Base-by-base conservation (phyloP, 2,113 vertebrate genomes). In the Conger conger region DNA sequence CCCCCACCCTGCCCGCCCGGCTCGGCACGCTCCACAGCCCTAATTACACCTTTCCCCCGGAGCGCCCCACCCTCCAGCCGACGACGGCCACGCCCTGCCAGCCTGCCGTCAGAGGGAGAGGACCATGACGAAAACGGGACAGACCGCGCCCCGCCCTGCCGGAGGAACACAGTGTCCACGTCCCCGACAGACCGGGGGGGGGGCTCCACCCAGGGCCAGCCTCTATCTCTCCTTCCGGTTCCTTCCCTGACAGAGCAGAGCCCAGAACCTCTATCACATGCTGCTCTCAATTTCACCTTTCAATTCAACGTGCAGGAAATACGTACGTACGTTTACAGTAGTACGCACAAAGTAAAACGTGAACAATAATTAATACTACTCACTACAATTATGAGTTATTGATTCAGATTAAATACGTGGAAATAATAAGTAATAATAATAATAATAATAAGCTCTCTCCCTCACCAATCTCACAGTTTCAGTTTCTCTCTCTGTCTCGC, bases 111-210 rank as follows among this genome's bases (percentile, higher is more conserved):
- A 42, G 42, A 42, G 36, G 89, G 76, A 87, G 87, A 86, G 86
- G 9, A 83, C 90, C 91, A 88, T 87, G 87, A 90, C 35, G 57
- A 73, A 79, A 88, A 90, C 87, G 90, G 76, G 85, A 35, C 84
- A n/a, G 89, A 88, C 89, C 90, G 87, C 82, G 90, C 92, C 90
- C 89, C 92, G 91, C 92, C 93, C 91, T 90, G 86, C 73, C 86
- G 85, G 89, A 13, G 89, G 90, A 90, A 91, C 87, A 90, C 80
- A 42, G 81, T 37, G 82, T 89, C 87, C 85, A 1, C 89, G 50
- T 37, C 82, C 82, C 57, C 23, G 15, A 42, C 23, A 23, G n/a
- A 57, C 4, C 53, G 57, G 16, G 86, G 35, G 63, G 37, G 83
- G 79, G 40, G 4, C 37, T 60, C 42, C 16, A 33, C 53, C 50